Base-by-base conservation (phyloP, 1,140 invertebrate species). In the Monomorium pharaonis region DNA sequence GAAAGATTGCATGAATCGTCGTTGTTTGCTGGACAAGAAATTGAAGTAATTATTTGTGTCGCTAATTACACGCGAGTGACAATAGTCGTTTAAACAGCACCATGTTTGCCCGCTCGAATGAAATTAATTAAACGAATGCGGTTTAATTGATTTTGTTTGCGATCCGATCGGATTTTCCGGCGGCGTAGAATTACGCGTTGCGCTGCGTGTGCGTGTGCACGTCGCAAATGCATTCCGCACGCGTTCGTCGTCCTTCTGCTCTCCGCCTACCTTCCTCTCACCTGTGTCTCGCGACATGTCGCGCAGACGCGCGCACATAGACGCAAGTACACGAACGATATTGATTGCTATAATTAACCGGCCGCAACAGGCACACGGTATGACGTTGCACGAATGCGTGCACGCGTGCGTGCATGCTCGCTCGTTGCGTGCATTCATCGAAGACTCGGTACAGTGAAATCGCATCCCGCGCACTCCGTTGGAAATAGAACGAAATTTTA, bases 341-440 rank as follows among this genome's bases (percentile, higher is more conserved):
- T 91, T 88, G 88, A 92, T 91, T 91, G 84, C 86, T 80, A 84
- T 91, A 90, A 91, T 91, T 90, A 90, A 91, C 85, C 83, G 65
- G 47, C 42, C 85, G 84, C 63, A 86, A 74, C 70, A 67, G 77
- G 56, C 85, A 63, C 56, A 65, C 63, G 56, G 81, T 67, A 85
- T 77, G 65, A 87, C 37, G 51, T 88, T 74, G 37, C 75, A 69
- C 85, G 85, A 80, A 75, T 27, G 76, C 54, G 69, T 89, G 69
- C 69, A 87, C 24, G 85, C 54, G 70, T 86, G 76, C 69, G 37
- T 86, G 75, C 83, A n/a, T 69, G 37, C 72, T 70, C 63, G 54
- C 37, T 69, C 74, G 47, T 89, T 62, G 84, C 84, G 33, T 67
- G 69, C 42, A 51, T 56, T 58, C 76, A 37, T 60, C 51, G 12